These are phyloP conservation scores for Drosophila anomelani DNA, from an alignment of 2,888 invertebrate genomes.

Conservation along the genomic window DNA sequence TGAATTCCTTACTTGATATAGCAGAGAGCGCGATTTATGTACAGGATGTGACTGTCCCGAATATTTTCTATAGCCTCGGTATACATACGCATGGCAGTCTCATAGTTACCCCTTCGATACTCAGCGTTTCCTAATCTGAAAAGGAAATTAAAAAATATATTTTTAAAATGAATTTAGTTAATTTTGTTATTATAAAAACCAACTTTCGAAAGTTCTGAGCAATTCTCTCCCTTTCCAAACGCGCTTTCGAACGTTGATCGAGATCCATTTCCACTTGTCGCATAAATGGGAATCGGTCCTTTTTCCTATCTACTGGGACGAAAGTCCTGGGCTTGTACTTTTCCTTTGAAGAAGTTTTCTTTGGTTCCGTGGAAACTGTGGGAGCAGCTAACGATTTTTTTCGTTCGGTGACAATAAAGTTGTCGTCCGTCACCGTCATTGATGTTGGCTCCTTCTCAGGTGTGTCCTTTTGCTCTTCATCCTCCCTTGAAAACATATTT, in stretches of 20 bases:
- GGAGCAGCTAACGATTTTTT: conserved; percentile 79
- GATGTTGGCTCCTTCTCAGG: not conserved
- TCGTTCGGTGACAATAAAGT: conserved; percentile 87
- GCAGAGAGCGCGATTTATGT: conserved; percentile 91
- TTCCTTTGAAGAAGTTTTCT: not conserved
- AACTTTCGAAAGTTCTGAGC: conserved; percentile 89
- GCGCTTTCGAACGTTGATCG: conserved; percentile 88
- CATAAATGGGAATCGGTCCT: conserved; percentile 90
- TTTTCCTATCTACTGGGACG: conserved; percentile 76
- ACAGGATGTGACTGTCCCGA: conserved; percentile 91
- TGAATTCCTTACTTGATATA: conserved; percentile 80
- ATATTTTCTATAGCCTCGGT: conserved; percentile 91
- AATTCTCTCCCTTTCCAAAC: conserved; percentile 88
- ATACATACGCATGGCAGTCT: conserved; percentile 90
- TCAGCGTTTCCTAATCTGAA: conserved; percentile 88
- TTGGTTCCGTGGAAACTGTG: not conserved
- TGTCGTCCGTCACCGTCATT: conserved; percentile 83
- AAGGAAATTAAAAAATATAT: not conserved
- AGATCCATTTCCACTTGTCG: conserved; percentile 90
- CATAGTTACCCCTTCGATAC: conserved; percentile 89
- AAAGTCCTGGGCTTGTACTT: conserved; percentile 9
- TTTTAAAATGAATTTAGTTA: too few relatives aligned
- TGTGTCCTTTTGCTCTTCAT: not conserved
- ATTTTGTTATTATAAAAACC: not conserved
- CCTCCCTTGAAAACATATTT: conserved; percentile 30